Conservation (phyloP, 2,797 vertebrate species). For the Delichon dasypus region DNA sequence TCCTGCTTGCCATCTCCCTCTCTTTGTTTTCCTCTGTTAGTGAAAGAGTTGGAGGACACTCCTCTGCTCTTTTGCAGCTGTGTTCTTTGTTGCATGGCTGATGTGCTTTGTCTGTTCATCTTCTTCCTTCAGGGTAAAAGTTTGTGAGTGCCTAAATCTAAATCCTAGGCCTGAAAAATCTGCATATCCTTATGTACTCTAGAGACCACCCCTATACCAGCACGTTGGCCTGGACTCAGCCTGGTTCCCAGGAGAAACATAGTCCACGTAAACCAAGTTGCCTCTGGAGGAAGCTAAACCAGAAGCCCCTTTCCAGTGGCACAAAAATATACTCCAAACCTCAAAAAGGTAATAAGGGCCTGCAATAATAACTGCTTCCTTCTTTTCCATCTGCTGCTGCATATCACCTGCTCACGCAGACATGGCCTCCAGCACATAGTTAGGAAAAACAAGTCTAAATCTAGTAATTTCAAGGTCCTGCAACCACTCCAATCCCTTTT, state of each 20-base stretch:
- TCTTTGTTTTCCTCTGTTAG: neutral
- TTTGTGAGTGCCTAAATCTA: neutral
- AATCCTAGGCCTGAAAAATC: neutral
- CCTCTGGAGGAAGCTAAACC: neutral
- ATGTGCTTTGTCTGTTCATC: neutral
- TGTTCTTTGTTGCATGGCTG: fast-evolving
- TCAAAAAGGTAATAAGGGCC: neutral
- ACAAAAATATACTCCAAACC: neutral
- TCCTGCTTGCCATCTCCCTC: neutral
- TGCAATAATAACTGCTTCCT: neutral
- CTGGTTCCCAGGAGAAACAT: fast-evolving
- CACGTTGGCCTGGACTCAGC: fast-evolving
- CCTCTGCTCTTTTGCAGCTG: neutral
- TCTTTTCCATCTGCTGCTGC: neutral
- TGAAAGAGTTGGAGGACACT: neutral
- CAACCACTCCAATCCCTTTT: neutral
- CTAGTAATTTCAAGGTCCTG: neutral
- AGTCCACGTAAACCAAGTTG: fast-evolving
- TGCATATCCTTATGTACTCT: neutral
- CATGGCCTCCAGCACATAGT: fast-evolving
- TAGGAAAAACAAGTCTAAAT: neutral
- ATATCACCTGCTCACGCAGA: neutral
- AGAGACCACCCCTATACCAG: neutral
- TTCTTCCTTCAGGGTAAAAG: neutral
- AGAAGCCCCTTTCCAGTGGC: neutral